Evolutionary conservation across 2,113 vertebrate species (phyloP), one percentile per base, ranked within the genome.

Genomic region (Scomber japonicus): DNA sequence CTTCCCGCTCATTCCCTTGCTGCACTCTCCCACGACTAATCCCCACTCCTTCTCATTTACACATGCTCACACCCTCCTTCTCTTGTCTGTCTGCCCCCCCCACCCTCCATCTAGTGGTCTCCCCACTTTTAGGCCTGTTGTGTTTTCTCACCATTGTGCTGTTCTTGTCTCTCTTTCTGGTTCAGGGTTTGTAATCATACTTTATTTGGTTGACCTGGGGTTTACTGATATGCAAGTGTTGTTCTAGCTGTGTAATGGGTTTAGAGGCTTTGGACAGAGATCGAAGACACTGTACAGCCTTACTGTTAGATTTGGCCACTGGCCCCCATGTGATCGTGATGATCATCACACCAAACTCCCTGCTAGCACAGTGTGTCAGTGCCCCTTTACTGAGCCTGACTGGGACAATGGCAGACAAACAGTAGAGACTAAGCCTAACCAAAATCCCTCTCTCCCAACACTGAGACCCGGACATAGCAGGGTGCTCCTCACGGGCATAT

Each of bases 1-100:
- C 61, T 93, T 91, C 86, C 85, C 85, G 75, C 91, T 91, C 90
- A 84, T 91, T 93, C 90, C 83, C 78, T 80, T 5, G 72, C 88
- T 82, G 81, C 90, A 92, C 84, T 94, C 92, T 93, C 91, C 92
- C 92, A 93, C 87, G 88, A 88, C 90, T 91, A 91, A 93, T 93
- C 88, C 84, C 89, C 83, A 80, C 82, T 85, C 87, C 82, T 80
- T 87, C 90, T 92, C 91, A 88, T 90, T 94, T 91, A 88, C 89
- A 90, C 83, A 82, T 56, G 49, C 91, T 80, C 80, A 60, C 72
- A 84, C 70, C 80, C 75, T 83, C 71, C 78, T 84, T 27, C 62
- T 83, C 71, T 78, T 54, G 53, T 85, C 71, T 83, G 73, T 55
- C 81, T 44, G 40, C 59, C 35, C 11, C 24, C 45, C 53, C 50